A percentile compares a stretch with the other conserved stretches of the same genome.
Conservation (phyloP, 2,888 invertebrate species). For the Odontothrips loti region DNA sequence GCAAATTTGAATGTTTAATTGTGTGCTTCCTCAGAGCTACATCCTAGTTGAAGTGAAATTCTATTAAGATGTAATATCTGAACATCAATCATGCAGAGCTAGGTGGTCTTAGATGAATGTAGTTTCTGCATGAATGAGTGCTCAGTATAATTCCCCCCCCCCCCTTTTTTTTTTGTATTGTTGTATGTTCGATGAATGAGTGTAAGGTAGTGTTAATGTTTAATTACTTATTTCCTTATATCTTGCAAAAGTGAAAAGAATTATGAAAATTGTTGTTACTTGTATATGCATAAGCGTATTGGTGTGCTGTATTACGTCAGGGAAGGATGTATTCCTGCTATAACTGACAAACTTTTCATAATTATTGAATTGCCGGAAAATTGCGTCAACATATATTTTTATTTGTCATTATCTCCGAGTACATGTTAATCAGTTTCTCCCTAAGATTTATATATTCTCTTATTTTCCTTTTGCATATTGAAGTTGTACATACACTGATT, state of each 20-base stretch:
- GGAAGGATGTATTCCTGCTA: too few relatives aligned
- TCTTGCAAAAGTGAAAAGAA: too few relatives aligned
- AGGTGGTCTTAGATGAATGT: neutral
- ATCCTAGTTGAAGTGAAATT: neutral
- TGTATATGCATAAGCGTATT: too few relatives aligned
- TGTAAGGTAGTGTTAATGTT: neutral
- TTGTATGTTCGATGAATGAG: neutral
- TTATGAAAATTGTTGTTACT: too few relatives aligned
- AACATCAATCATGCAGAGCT: neutral
- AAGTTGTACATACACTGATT: neutral
- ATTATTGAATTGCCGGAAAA: too few relatives aligned
- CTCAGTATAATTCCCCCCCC: too few relatives aligned
- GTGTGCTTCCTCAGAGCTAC: neutral
- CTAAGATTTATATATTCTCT: neutral
- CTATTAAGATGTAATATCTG: neutral
- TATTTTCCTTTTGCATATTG: neutral
- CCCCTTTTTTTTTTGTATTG: neutral
- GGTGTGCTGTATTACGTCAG: too few relatives aligned
- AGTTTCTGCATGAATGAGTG: neutral
- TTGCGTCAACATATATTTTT: too few relatives aligned
- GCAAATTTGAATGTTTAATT: neutral
- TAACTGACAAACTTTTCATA: too few relatives aligned
- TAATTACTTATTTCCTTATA: too few relatives aligned
- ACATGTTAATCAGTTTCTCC: neutral
- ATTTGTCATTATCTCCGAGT: too few relatives aligned